A percentile compares a stretch with the other conserved stretches of the same genome.
These are phyloP conservation scores for Drosophila bifasciata DNA, from an alignment of 1,140 invertebrate genomes.

Conservation along the genomic window DNA sequence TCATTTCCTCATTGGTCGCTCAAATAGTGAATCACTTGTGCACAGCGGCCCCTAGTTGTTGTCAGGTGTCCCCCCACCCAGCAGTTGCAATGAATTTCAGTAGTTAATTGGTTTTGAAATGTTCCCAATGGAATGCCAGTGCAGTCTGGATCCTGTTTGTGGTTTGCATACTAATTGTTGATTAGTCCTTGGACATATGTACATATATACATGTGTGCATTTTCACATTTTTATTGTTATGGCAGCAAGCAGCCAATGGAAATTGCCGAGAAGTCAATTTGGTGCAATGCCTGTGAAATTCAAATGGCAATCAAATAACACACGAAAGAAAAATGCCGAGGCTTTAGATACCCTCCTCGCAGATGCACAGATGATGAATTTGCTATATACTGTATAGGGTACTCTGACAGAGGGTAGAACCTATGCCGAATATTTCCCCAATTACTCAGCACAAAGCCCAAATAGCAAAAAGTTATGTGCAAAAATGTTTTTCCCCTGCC, in stretches of 20 bases:
- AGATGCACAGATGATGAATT: too few relatives aligned
- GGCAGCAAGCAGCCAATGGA: neutral
- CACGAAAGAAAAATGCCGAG: neutral
- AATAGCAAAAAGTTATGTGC: slow-evolving; percentile 45
- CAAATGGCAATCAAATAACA: slow-evolving; percentile 17
- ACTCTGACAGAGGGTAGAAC: too few relatives aligned
- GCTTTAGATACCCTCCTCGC: too few relatives aligned
- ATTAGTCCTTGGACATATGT: slow-evolving; percentile 33
- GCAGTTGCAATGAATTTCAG: slow-evolving; percentile 12
- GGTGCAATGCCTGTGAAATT: slow-evolving; percentile 6
- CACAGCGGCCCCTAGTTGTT: slow-evolving; percentile 20
- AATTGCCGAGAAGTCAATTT: slow-evolving; percentile 24
- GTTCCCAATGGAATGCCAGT: slow-evolving; percentile 8
- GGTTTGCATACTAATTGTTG: slow-evolving; percentile 48
- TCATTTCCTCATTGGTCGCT: slow-evolving; percentile 50
- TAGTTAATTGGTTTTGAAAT: slow-evolving; percentile 57
- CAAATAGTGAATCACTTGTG: slow-evolving; percentile 39
- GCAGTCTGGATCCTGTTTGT: slow-evolving; percentile 1
- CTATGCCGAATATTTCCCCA: slow-evolving; percentile 53
- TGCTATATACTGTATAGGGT: too few relatives aligned
- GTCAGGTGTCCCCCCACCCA: slow-evolving; percentile 43
- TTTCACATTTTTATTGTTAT: slow-evolving; percentile 15
- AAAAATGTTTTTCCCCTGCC: slow-evolving; percentile 68
- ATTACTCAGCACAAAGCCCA: slow-evolving; percentile 47
- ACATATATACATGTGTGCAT: slow-evolving; percentile 14